Evolutionary conservation across 64 coral and sea anemone genomes (phyloP).

Genomic region (Montipora foliosa): DNA sequence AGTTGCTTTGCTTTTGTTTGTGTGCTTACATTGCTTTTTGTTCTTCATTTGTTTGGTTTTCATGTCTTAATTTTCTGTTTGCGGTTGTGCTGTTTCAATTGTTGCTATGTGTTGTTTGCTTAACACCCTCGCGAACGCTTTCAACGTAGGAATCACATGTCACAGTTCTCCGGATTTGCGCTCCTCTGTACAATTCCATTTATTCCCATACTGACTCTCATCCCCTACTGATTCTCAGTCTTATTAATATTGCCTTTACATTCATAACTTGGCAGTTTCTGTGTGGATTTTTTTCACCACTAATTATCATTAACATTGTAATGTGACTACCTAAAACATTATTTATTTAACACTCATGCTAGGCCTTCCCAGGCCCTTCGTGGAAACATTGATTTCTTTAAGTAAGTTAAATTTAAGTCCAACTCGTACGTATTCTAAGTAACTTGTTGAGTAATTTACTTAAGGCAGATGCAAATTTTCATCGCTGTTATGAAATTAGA

Average conservation of each 20-base stretch:
- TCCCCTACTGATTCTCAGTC: not conserved
- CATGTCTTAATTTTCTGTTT: not conserved
- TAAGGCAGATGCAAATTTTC: too few species aligned
- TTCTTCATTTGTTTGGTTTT: not conserved
- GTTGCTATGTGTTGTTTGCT: not conserved
- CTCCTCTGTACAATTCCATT: too few species aligned
- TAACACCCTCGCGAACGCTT: not conserved
- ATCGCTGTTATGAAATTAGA: not conserved
- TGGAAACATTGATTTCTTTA: too few species aligned
- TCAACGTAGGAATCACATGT: not conserved
- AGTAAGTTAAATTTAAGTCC: too few species aligned
- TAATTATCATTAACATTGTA: not conserved
- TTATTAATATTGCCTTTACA: not conserved
- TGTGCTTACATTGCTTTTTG: not conserved
- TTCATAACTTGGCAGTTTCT: not conserved
- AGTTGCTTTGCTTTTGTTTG: conserved; percentile 36
- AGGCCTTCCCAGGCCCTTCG: too few species aligned
- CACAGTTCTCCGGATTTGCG: too few species aligned
- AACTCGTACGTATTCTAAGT: too few species aligned
- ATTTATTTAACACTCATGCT: too few species aligned
- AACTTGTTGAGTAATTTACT: too few species aligned
- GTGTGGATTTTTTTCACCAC: not conserved
- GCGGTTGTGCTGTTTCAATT: not conserved
- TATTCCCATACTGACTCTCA: too few species aligned
- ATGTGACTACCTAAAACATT: not conserved